Conservation (phyloP, 2,797 vertebrate species). For the Atherinosoma microstoma region DNA sequence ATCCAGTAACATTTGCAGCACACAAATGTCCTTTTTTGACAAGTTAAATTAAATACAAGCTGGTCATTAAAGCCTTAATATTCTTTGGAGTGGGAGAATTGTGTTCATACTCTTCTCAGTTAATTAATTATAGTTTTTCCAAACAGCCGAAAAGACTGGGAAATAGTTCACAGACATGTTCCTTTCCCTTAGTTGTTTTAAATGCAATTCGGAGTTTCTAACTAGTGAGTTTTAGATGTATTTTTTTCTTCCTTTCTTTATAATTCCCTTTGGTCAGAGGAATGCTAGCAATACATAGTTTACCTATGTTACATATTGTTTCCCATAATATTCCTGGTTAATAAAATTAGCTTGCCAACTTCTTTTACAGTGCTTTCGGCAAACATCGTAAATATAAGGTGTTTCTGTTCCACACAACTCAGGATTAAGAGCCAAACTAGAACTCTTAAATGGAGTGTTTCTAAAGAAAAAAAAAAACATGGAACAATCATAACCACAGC, state of each 20-base stretch:
- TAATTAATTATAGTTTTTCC: conserved; percentile 23
- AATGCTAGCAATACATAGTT: conserved; percentile 38
- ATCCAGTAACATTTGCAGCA: conserved; percentile 20
- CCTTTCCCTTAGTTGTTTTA: conserved; percentile 31
- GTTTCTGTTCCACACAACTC: conserved; percentile 24
- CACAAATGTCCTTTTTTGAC: conserved; percentile 13
- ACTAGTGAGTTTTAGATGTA: conserved; percentile 26
- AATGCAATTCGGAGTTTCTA: conserved; percentile 23
- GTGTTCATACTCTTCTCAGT: conserved; percentile 13
- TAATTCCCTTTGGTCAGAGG: conserved; percentile 61
- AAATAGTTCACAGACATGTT: conserved; percentile 29
- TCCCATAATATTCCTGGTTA: conserved; percentile 28
- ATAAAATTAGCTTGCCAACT: conserved; percentile 36
- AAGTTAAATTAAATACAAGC: conserved; percentile 32
- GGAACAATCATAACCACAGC: conserved; percentile 42
- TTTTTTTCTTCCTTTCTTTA: conserved; percentile 6
- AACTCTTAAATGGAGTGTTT: conserved; percentile 36
- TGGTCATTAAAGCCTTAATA: conserved; percentile 67
- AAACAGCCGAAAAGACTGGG: conserved; percentile 15
- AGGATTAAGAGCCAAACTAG: conserved; percentile 33
- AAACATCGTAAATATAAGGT: conserved; percentile 25
- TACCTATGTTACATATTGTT: conserved; percentile 34
- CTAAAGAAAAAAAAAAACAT: conserved; percentile 30
- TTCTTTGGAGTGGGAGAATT: conserved; percentile 70
- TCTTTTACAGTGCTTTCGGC: conserved; percentile 26